Evolutionary conservation across 2,113 vertebrate genomes (phyloP), one percentile per base, ranked within the genome.

Genomic region (Noctilio leporinus): DNA sequence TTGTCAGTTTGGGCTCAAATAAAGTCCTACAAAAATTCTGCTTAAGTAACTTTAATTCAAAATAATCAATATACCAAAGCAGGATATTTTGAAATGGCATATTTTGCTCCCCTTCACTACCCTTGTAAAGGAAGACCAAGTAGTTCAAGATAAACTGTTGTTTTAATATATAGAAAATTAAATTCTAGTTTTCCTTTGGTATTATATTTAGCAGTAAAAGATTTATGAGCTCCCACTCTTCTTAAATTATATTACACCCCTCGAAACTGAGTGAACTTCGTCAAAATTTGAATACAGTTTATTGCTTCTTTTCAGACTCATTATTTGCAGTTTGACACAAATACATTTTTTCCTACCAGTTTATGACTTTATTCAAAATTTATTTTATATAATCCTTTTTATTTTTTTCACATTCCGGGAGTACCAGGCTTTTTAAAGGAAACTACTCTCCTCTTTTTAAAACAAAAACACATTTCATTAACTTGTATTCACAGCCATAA

Each of bases 81-180:
- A 24, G 51, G 26, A 38, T 80, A 57, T 57, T 40, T 80, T 80
- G 24, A 38, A 40, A 8, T 17, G 35, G 24, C 35, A 40, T 38
- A 40, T 30, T 43, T 81, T 81, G 53, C 26, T 40, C 5, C 24
- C 1, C 35, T 40, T 57, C 53, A 82, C 62, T 85, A 38, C 14
- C 28, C 30, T 73, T 75, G 30, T 86, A 89, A 83, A 57, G 82
- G 80, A 65, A 92, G 62, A 57, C 2, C 38, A 84, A 89, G 75
- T 35, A 83, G 53, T 89, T 82, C 10, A 19, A 70, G n/a, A 85
- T 80, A 85, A 81, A 65, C 6, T 91, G 26, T 94, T 28, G 72
- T 70, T 92, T 96, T 81, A 90, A 64, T 67, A 80, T 35, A 55
- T 17, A 76, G 51, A 89, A 78, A 89, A 95, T 26, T 17, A 55